These are phyloP conservation scores for Forficula auricularia DNA, from an alignment of 1,140 invertebrate genomes.

Conservation along the genomic window DNA sequence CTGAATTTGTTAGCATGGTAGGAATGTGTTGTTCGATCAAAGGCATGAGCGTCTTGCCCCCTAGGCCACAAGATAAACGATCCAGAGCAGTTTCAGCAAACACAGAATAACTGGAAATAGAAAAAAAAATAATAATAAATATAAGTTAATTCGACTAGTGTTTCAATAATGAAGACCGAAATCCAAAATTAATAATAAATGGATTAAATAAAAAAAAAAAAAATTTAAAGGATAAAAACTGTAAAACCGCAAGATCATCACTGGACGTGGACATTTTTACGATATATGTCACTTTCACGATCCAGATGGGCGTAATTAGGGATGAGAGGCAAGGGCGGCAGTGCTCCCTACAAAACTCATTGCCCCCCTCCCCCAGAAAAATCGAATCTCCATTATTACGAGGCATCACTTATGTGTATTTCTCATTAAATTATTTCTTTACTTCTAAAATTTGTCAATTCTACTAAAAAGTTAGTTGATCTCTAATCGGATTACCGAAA, in stretches of 20 bases:
- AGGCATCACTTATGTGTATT: no score
- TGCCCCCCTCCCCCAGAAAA: no score
- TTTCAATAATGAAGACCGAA: no score
- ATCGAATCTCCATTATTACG: no score
- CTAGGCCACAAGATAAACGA: constrained; percentile 84
- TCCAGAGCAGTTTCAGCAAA: constrained; percentile 93
- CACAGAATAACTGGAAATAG: constrained; percentile 58
- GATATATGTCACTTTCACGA: background rate
- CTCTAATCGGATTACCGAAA: no score
- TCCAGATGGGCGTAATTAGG: no score
- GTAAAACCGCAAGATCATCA: background rate
- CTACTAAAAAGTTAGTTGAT: no score
- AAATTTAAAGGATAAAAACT: background rate
- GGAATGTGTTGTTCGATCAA: constrained; percentile 74
- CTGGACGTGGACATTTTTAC: background rate
- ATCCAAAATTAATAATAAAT: no score
- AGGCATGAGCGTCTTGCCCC: constrained; percentile 86
- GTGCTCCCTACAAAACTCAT: no score
- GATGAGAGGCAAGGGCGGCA: no score
- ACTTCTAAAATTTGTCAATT: no score
- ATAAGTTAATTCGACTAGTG: constrained; percentile 1
- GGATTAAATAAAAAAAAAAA: background rate
- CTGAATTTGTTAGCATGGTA: constrained; percentile 62
- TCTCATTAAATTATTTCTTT: no score
- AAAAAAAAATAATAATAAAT: constrained; percentile 8